Base-by-base conservation (phyloP, 2,113 vertebrate genomes). In the Crotalus helleri region DNA sequence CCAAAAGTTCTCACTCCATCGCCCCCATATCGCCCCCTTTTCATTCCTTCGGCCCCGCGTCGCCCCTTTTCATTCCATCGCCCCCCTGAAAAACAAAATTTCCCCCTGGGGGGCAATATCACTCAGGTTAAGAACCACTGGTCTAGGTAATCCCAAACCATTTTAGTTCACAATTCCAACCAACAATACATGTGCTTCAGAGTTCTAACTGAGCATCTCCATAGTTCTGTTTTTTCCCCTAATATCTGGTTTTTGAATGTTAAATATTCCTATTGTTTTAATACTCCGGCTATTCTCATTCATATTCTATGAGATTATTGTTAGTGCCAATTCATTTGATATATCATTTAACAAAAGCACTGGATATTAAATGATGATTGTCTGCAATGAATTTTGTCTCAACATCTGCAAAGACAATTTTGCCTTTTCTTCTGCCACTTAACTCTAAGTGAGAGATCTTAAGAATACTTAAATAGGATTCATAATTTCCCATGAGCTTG, bases 381-480 rank as follows among this genome's bases (percentile, higher is more conserved):
- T 96, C 95, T 96, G 94, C 97, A 96, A 98, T 97, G 98, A 98
- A 97, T 98, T 98, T 97, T 96, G 98, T 98, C 97, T 97, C 96
- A 97, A 97, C 98, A 97, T 97, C 97, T 96, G 97, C 97, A 97
- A 97, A 98, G 98, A 97, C 96, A 98, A 98, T 98, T 98, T 98
- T 97, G 96, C 92, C 95, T 98, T 97, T 98, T 97, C 95, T 98
- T 97, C 96, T 97, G 96, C 97, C 96, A 97, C 97, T 97, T 98
- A 98, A 96, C 95, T 97, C 94, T 97, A 96, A 97, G 97, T 97
- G 97, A 98, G 96, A 96, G 97, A 95, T 97, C 97, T 98, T 98
- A 98, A 97, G 96, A 96, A 94, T 96, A 96, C 97, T 97, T 98
- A 97, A 97, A 97, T 94, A 96, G 96, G 95, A 97, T 98, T 97